phyloP scores from a whole-genome alignment of 2,797 vertebrate species.

The Thamnophis elegans region DNA sequence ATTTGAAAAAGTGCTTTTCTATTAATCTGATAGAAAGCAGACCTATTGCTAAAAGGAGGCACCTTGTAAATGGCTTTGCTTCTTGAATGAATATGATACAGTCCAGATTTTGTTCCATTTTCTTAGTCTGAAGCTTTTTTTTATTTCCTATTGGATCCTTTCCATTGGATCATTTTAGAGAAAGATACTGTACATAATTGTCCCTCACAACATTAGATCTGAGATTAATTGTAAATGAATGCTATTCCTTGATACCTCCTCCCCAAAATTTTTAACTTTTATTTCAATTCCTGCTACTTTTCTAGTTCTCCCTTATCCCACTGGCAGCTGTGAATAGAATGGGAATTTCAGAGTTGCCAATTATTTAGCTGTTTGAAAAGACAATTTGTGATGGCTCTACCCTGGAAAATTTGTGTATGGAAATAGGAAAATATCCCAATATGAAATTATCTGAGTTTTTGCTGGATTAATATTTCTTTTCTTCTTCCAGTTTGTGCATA shows the following conservation, averaged over 20 bases:
- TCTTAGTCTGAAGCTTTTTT: background rate
- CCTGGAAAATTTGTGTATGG: background rate
- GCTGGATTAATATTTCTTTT: background rate
- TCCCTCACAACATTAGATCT: background rate
- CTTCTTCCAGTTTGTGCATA: background rate
- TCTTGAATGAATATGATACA: slow-evolving; percentile 16
- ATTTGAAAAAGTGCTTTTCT: slow-evolving; percentile 29
- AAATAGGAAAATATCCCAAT: background rate
- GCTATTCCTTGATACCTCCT: background rate
- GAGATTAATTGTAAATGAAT: background rate
- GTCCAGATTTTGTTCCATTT: slow-evolving; percentile 25
- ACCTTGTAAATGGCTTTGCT: slow-evolving; percentile 36
- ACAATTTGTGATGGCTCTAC: background rate
- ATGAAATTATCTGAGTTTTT: background rate
- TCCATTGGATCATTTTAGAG: background rate
- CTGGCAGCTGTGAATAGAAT: background rate
- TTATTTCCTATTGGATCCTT: background rate
- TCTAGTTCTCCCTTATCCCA: background rate
- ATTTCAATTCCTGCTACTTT: background rate
- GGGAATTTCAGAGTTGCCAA: background rate
- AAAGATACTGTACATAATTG: background rate
- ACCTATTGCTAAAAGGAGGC: slow-evolving; percentile 24
- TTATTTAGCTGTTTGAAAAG: background rate
- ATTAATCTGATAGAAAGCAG: slow-evolving; percentile 33
- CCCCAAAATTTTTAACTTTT: background rate